Evolutionary conservation across 1,140 invertebrate genomes (phyloP).

Genomic region (Drosophila nasuta): DNA sequence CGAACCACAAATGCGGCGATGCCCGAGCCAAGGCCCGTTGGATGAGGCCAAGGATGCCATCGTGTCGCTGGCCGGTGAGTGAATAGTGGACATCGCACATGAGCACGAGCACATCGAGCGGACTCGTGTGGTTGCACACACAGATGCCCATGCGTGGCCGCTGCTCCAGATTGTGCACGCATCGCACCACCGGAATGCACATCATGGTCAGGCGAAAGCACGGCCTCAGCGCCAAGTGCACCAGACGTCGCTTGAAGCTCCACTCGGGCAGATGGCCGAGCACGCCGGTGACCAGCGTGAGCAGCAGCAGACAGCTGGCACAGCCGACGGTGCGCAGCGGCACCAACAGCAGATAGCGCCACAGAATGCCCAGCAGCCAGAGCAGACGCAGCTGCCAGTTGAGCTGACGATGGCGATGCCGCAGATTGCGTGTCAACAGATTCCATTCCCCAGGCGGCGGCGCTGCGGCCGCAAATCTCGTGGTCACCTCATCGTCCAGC

Average conservation of each 20-base stretch:
- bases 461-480: conserved; percentile 46
- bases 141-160: conserved; percentile 53
- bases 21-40: conserved; percentile 50
- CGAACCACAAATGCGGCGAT: conserved; percentile 69
- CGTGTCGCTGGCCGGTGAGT: conserved; percentile 60
- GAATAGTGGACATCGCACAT: conserved; percentile 69
- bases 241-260: conserved; percentile 33
- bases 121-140: conserved; percentile 68
- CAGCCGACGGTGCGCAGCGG: conserved; percentile 38
- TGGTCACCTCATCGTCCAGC: conserved; percentile 67
- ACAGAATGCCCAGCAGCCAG: conserved; percentile 44
- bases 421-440: conserved; percentile 57
- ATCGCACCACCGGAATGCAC: conserved; percentile 54
- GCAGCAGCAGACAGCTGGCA: conserved; percentile 44
- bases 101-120: conserved; percentile 58
- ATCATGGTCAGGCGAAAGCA: conserved; percentile 51
- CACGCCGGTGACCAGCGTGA: conserved; percentile 27
- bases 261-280: conserved; percentile 51
- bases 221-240: conserved; percentile 21
- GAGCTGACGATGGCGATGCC: conserved; percentile 18
- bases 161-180: conserved; percentile 50
- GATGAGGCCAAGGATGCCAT: conserved; percentile 58
- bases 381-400: conserved; percentile 27
- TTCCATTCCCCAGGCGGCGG: conserved; percentile 50
- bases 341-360: conserved; percentile 48